These are phyloP conservation scores for Euglossa dilemma DNA, from an alignment of 1,140 invertebrate genomes.

Conservation along the genomic window DNA sequence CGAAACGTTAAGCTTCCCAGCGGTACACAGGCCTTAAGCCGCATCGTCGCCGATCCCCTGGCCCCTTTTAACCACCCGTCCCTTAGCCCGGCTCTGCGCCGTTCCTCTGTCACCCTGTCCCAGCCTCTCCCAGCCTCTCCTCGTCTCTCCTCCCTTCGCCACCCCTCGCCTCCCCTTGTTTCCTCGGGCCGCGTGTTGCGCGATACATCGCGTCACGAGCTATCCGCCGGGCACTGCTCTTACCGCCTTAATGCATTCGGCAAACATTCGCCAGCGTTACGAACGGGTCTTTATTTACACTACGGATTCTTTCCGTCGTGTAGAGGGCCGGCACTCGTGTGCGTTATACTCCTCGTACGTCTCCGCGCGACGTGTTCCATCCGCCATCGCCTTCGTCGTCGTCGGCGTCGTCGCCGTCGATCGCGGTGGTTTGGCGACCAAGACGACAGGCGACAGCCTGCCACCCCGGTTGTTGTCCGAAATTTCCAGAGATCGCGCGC, in stretches of 20 bases:
- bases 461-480: not conserved
- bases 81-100: conserved; percentile 28
- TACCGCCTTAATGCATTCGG: conserved; percentile 76
- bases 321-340: conserved; percentile 27
- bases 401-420: not conserved
- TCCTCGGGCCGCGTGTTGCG: conserved; percentile 37
- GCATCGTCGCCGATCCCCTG: conserved; percentile 72
- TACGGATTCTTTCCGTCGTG: conserved; percentile 70
- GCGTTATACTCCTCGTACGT: conserved; percentile 36
- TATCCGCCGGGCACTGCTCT: conserved; percentile 64
- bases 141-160: no score
- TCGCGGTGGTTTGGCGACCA: no score
- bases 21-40: conserved; percentile 79
- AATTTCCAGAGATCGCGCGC: not conserved
- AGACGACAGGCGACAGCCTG: no score
- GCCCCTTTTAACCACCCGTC: conserved; percentile 47
- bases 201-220: conserved; percentile 67
- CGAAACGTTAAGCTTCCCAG: conserved; percentile 74
- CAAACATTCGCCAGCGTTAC: conserved; percentile 76
- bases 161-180: not conserved
- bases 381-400: not conserved
- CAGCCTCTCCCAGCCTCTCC: not conserved
- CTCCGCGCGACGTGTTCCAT: not conserved
- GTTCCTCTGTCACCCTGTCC: not conserved
- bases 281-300: conserved; percentile 77